Conservation (phyloP, 2,113 vertebrate species). For the Cheirogaleus medius region DNA sequence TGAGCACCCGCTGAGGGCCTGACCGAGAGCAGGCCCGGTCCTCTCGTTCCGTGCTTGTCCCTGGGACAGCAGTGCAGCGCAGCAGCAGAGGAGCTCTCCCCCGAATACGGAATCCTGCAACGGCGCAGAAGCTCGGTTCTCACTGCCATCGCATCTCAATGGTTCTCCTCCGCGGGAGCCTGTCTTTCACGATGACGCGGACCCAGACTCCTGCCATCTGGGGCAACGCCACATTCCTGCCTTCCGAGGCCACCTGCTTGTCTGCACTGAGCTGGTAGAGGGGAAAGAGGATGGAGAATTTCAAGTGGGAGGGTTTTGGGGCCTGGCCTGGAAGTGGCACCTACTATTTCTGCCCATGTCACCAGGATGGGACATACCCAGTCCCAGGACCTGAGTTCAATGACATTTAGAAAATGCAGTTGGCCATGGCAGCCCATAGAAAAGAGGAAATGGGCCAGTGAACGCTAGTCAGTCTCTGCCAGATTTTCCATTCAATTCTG, state of each 20-base stretch:
- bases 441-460: too few species aligned
- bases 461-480: not conserved
- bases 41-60: fast-evolving
- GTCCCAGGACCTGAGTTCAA: not conserved
- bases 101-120: too few species aligned
- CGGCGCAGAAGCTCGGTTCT: too few species aligned
- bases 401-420: not conserved
- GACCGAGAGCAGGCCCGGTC: not conserved
- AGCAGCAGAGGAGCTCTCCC: too few species aligned
- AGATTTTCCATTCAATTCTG: not conserved
- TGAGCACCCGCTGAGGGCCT: fast-evolving
- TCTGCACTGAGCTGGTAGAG: not conserved
- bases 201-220: not conserved
- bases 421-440: not conserved
- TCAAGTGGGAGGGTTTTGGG: not conserved
- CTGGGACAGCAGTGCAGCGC: too few species aligned
- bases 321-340: not conserved
- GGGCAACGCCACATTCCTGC: not conserved
- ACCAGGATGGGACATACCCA: not conserved
- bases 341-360: not conserved
- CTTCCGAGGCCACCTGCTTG: not conserved
- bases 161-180: not conserved
- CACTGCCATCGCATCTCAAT: fast-evolving
- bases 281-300: not conserved
- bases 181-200: not conserved